These are phyloP conservation scores for Gallinago solitaria DNA, from an alignment of 2,797 vertebrate genomes.

Conservation along the genomic window DNA sequence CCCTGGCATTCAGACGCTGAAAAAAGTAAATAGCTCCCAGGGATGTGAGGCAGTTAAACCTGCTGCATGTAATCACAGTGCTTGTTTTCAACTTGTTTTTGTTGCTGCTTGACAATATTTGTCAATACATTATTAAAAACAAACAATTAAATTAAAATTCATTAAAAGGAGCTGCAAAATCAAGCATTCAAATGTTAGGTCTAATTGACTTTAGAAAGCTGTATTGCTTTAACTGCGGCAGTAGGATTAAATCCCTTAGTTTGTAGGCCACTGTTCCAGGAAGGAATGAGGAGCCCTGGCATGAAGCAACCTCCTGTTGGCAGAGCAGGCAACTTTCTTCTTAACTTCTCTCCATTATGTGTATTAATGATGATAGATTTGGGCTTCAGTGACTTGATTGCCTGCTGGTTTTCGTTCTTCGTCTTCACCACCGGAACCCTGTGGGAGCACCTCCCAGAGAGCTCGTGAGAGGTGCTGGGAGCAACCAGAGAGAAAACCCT, in stretches of 20 bases:
- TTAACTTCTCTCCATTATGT: neutral
- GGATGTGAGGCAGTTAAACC: neutral
- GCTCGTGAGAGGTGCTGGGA: neutral
- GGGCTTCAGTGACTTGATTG: neutral
- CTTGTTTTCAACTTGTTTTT: constrained; percentile 20
- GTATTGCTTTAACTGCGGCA: neutral
- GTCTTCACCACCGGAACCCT: neutral
- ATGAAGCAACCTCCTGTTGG: neutral
- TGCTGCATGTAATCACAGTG: neutral
- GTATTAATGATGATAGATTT: neutral
- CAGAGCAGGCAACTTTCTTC: neutral
- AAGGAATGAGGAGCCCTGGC: neutral
- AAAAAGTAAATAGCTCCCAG: neutral
- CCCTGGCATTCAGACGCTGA: neutral
- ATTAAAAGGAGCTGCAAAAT: constrained; percentile 24
- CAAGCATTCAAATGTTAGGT: neutral
- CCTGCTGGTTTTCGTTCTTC: neutral
- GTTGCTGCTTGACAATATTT: neutral
- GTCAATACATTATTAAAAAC: constrained; percentile 1
- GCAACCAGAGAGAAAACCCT: neutral
- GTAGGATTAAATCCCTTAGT: neutral
- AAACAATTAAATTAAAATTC: constrained; percentile 24
- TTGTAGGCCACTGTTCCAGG: neutral
- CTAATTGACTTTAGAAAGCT: neutral
- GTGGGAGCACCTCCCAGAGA: neutral